Evolutionary conservation across 1,140 invertebrate species (phyloP).

Genomic region (Aphis gossypii): DNA sequence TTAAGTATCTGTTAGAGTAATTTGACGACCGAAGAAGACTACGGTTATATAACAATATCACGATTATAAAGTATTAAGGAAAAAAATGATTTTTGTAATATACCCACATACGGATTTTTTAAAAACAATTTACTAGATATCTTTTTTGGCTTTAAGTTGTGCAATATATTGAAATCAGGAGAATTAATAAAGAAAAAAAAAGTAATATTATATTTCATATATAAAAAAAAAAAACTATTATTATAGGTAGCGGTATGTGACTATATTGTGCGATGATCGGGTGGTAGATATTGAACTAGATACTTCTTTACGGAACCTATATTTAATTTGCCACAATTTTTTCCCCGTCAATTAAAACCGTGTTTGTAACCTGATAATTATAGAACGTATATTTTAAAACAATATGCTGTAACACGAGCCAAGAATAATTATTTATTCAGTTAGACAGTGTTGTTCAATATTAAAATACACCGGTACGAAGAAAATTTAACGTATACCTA

Average conservation of each 20-base stretch:
- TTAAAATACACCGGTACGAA: neutral
- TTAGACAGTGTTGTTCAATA: neutral
- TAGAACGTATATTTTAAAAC: conserved; percentile 5
- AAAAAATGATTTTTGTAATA: neutral
- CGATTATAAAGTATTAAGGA: neutral
- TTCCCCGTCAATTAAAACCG: conserved; percentile 17
- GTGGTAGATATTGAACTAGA: neutral
- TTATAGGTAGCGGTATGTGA: neutral
- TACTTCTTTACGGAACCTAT: neutral
- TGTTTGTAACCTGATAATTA: conserved; percentile 16
- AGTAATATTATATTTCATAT: neutral
- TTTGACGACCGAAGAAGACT: neutral
- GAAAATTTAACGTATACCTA: neutral
- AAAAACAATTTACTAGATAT: neutral
- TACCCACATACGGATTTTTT: too few species aligned
- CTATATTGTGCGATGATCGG: neutral
- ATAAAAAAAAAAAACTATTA: neutral
- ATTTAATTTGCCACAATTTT: neutral
- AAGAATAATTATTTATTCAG: conserved; percentile 34
- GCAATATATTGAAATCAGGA: neutral
- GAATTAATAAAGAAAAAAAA: neutral
- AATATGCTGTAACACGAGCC: neutral
- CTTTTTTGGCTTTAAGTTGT: neutral
- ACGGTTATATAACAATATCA: neutral
- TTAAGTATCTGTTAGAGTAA: neutral